Base-by-base conservation (phyloP, 1,140 invertebrate genomes). In the Ladona fulva region DNA sequence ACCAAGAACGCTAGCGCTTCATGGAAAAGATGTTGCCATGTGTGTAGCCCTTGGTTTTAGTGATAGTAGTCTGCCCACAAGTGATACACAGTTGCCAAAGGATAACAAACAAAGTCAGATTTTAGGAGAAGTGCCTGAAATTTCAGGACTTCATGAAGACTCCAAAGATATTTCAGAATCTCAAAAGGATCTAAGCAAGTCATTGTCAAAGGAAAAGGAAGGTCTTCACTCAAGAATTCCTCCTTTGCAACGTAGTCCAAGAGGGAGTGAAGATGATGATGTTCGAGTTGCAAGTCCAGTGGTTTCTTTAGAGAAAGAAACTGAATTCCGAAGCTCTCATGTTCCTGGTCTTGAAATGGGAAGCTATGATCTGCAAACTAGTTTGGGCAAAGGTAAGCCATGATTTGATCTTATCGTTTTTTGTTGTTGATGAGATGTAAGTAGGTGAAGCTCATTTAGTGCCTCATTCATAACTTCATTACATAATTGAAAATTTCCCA, bases 291-390 rank as follows among this genome's bases (percentile, higher is more conserved):
- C 3, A 16, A 66, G 52, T 66, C 52, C 52, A 19, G 14, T 22
- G 14, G 16, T 19, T 22, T 66, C 52, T 5, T 16, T 19, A 66
- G 52, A 66, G 1, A 66, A 66, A 66, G 52, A 66, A 66, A 52
- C 37, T 25, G n/a, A 52, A n/a, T 78, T 16, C 66, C 22, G 42
- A 19, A 80, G 77, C 24, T 42, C 77, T 6, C 52, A 12, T 22
- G n/a, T 66, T 19, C 12, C 14, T 66, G 14, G 52, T 66, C 52
- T 66, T 66, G 52, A 22, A 3, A 66, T 16, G 14, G 52, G 52
- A 19, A 66, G 52, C 52, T 66, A 6, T 66, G 52, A 66, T 22
- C 3, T 22, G n/a, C 5, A 1, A 66, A 66, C 52, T 19, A 66
- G 52, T 12, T 66, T 66, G 12, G 14, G 52, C 52, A 66, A 66